Conservation (phyloP, 1,140 invertebrate genomes). For the Calosoma granatense region DNA sequence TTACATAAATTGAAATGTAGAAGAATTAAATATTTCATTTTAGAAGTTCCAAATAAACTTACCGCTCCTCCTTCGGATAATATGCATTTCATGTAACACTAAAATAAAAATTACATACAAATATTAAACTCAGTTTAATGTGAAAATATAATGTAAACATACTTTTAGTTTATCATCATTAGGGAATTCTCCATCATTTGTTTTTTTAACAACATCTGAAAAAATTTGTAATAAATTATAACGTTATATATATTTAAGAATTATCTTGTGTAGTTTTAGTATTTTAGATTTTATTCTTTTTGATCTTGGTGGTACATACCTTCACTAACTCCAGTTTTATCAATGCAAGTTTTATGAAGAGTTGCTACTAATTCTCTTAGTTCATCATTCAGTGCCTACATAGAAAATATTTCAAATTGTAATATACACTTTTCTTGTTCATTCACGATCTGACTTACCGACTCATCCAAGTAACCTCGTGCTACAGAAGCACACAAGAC, state of each 20-base stretch:
- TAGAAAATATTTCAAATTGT: too few relatives aligned
- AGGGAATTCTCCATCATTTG: slow-evolving; percentile 12
- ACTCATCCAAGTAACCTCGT: slow-evolving; percentile 10
- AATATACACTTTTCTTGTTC: too few relatives aligned
- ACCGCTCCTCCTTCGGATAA: slow-evolving; percentile 15
- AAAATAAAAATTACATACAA: slow-evolving; percentile 11
- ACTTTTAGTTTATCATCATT: slow-evolving; percentile 17
- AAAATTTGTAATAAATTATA: neutral
- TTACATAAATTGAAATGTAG: too few relatives aligned
- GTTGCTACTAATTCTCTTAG: slow-evolving; percentile 15
- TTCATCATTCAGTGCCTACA: slow-evolving; percentile 16
- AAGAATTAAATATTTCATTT: too few relatives aligned
- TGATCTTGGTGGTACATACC: slow-evolving; percentile 14
- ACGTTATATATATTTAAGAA: too few relatives aligned
- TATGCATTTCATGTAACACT: slow-evolving; percentile 16
- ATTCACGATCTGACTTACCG: slow-evolving; percentile 15
- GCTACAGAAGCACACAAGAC: neutral
- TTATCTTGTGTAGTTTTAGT: too few relatives aligned
- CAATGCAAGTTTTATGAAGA: slow-evolving; percentile 17
- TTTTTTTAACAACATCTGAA: slow-evolving; percentile 10
- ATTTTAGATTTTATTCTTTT: too few relatives aligned
- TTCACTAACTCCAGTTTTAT: slow-evolving; percentile 16
- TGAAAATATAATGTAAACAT: slow-evolving; percentile 2
- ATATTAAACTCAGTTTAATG: too few relatives aligned
- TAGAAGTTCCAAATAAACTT: too few relatives aligned